phyloP scores from a whole-genome alignment of 2,113 vertebrate genomes.

The Eptatretus burgeri region DNA sequence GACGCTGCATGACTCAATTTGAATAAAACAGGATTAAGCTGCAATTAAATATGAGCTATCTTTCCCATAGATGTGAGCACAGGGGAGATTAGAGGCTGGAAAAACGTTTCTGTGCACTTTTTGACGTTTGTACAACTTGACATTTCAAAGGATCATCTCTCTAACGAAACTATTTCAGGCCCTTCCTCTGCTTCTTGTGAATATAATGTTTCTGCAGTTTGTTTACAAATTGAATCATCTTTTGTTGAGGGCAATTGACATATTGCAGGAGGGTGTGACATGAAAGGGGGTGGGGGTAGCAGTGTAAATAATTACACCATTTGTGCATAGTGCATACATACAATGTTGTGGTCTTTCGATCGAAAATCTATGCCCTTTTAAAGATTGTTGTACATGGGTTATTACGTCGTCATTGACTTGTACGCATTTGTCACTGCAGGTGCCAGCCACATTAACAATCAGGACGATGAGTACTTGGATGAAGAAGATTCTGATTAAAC shows the following conservation, averaged over 20 bases:
- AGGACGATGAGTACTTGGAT: conserved; percentile 80
- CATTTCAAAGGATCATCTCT: neutral
- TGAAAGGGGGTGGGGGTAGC: neutral
- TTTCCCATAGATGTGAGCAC: neutral
- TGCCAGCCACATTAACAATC: conserved; percentile 36
- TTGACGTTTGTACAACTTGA: neutral
- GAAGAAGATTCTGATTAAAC: conserved; percentile 82
- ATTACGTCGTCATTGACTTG: neutral
- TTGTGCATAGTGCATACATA: neutral
- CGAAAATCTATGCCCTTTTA: neutral
- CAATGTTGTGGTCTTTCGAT: neutral
- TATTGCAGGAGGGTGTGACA: neutral
- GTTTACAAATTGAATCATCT: no score
- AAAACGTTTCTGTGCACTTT: neutral
- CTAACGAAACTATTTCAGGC: no score
- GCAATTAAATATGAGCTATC: no score
- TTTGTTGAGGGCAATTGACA: no score
- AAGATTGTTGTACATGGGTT: neutral
- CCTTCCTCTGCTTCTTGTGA: no score
- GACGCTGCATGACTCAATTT: neutral
- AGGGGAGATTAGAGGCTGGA: neutral
- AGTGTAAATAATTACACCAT: neutral
- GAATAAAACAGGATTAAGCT: no score
- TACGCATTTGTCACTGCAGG: conserved; percentile 15
- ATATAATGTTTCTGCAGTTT: no score